Evolutionary conservation across 1,140 invertebrate species (phyloP), one percentile per base, ranked within the genome.

Genomic region (Diploscapter pachys): DNA sequence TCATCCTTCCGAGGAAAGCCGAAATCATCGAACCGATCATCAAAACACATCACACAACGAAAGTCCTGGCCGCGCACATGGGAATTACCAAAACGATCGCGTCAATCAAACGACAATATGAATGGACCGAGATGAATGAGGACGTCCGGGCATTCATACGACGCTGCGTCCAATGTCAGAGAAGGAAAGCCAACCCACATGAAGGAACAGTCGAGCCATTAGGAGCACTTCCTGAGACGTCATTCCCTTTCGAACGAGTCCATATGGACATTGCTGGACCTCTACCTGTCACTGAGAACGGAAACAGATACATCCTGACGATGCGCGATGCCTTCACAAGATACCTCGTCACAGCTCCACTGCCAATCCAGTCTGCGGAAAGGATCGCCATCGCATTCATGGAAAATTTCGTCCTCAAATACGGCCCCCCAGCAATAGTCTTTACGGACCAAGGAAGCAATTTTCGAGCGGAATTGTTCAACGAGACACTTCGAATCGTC

Each of bases 231-330:
- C 53, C 63, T 31, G 2, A 48, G 3, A 56, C 59, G 3, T 8
- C 31, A 5, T 2, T 49, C 2, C 71, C 71, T 3, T 72, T 56
- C 49, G 62, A 63, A 5, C 4, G 71, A 72, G 2, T 72, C 4
- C 71, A 64, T 65, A 57, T 57, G 4, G 71, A 64, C 31, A 72
- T 72, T 52, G 57, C 49, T 13, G 71, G 71, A 5, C 63, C 61
- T 4, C 66, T 64, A 5, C 71, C 71, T 5, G 50, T 72, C 4
- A 72, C 71, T 5, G 59, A 54, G 6, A 49, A 71, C 9, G 57
- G 69, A 71, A 71, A 71, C 13, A 54, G 59, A 4, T 72, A 53
- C 56, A 65, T 72, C 6, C 56, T 72, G 11, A 62, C 70, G 48
- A 52, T 52, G 31, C 62, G 49, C n/a, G 70, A 72, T 63, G 51